These are phyloP conservation scores for Hartigia nigra DNA, from an alignment of 2,888 invertebrate species.

Conservation along the genomic window DNA sequence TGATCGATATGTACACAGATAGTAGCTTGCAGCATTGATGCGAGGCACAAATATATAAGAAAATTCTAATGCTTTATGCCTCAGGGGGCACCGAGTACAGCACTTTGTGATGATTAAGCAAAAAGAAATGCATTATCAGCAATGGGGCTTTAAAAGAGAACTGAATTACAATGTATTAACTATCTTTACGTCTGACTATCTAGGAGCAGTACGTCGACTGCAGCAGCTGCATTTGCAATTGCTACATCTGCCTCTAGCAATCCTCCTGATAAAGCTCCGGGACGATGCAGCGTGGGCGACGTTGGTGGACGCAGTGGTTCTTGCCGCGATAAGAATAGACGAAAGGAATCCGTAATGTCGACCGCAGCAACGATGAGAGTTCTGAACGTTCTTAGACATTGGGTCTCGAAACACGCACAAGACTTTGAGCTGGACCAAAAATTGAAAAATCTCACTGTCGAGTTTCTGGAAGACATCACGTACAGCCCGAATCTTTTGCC, in stretches of 20 bases:
- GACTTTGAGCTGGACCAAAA: constrained; percentile 85
- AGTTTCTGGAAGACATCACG: constrained; percentile 89
- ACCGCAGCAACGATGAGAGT: constrained; percentile 96
- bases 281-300: constrained; percentile 33
- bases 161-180: neutral
- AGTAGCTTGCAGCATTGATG: neutral
- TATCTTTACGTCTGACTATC: constrained; percentile 5
- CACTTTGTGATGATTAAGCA: neutral
- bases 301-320: constrained; percentile 47
- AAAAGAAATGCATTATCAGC: neutral
- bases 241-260: constrained; percentile 90
- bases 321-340: constrained; percentile 68
- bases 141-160: neutral
- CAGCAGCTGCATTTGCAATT: constrained; percentile 90
- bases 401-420: constrained; percentile 92
- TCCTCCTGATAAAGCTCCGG: constrained; percentile 75
- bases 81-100: neutral
- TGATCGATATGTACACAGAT: neutral
- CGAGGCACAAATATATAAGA: neutral
- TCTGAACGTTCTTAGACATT: constrained; percentile 88
- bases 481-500: constrained; percentile 85
- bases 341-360: constrained; percentile 83
- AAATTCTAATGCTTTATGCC: neutral
- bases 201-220: constrained; percentile 87
- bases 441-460: constrained; percentile 81